A percentile compares a stretch with the other conserved stretches of the same genome.
Conservation (phyloP, 2,797 vertebrate species). For the Phrynocephalus guinanensis region DNA sequence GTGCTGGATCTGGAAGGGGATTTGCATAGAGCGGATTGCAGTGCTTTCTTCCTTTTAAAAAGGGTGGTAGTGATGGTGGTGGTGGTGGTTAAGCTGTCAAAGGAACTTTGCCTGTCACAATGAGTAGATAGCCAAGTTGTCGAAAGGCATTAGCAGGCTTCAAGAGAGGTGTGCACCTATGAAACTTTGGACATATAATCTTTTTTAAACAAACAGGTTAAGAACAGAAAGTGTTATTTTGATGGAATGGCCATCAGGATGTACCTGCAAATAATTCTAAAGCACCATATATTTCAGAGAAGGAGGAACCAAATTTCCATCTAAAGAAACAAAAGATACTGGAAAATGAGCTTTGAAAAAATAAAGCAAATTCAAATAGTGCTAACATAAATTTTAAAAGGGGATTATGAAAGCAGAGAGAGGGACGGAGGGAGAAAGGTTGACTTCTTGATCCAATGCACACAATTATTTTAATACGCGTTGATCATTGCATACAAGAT, state of each 20-base stretch:
- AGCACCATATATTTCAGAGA: background rate
- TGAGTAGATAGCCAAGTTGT: slow-evolving; percentile 32
- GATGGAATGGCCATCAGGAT: background rate
- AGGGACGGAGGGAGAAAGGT: background rate
- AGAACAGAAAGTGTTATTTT: slow-evolving; percentile 42
- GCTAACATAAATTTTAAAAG: background rate
- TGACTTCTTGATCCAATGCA: background rate
- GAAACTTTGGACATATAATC: background rate
- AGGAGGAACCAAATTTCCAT: slow-evolving; percentile 27
- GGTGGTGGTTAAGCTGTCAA: slow-evolving; percentile 12
- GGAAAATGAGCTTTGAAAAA: slow-evolving; percentile 43
- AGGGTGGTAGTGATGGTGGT: too few species aligned
- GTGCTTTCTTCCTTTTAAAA: slow-evolving; percentile 26
- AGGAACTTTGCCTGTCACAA: slow-evolving; percentile 23
- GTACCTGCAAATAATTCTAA: background rate
- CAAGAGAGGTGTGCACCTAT: slow-evolving; percentile 17
- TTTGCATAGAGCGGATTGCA: slow-evolving; percentile 44
- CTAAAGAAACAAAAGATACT: background rate
- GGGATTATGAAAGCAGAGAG: background rate
- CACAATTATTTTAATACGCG: background rate
- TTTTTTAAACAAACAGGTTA: too few species aligned
- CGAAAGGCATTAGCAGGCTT: background rate
- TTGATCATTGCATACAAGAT: background rate
- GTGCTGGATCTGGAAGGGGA: slow-evolving; percentile 37
- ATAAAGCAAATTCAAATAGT: slow-evolving; percentile 15